A percentile compares a stretch with the other conserved stretches of the same genome.
phyloP scores from a whole-genome alignment of 2,888 invertebrate species.

The Acanthacorydalis orientalis region DNA sequence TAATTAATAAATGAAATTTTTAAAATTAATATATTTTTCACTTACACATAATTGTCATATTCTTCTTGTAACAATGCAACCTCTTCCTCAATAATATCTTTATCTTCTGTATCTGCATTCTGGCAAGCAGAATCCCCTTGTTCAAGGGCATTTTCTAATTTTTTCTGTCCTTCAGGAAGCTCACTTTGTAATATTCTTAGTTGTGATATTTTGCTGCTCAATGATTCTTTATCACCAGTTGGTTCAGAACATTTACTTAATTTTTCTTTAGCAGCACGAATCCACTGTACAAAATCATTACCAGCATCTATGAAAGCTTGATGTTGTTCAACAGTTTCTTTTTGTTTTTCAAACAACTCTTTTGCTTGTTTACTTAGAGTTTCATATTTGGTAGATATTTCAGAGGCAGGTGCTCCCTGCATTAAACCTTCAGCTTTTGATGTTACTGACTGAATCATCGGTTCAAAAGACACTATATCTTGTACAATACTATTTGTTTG shows the following conservation, averaged over 20 bases:
- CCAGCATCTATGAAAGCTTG: slow-evolving; percentile 85
- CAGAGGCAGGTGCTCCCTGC: slow-evolving; percentile 79
- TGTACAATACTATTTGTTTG: slow-evolving; percentile 90
- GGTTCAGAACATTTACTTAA: slow-evolving; percentile 84
- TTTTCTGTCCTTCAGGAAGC: slow-evolving; percentile 65
- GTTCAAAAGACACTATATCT: slow-evolving; percentile 92
- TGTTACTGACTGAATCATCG: slow-evolving; percentile 90
- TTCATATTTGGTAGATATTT: slow-evolving; percentile 83
- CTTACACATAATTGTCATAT: slow-evolving; percentile 67
- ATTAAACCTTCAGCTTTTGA: slow-evolving; percentile 85
- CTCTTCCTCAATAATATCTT: slow-evolving; percentile 83
- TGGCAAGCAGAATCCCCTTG: slow-evolving; percentile 77
- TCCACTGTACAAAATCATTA: slow-evolving; percentile 84
- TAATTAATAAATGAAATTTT: not conserved
- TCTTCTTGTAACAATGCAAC: slow-evolving; percentile 80
- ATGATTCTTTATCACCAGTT: slow-evolving; percentile 76
- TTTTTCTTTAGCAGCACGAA: slow-evolving; percentile 76
- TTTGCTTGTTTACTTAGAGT: slow-evolving; percentile 78
- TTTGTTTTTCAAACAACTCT: slow-evolving; percentile 75
- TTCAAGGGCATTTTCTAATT: slow-evolving; percentile 65
- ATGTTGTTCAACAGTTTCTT: slow-evolving; percentile 77
- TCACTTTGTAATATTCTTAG: slow-evolving; percentile 72
- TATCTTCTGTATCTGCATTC: slow-evolving; percentile 69
- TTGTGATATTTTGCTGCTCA: slow-evolving; percentile 74
- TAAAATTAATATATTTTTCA: slow-evolving; percentile 13